Evolutionary conservation across 2,888 invertebrate genomes (phyloP).

Genomic region (Eristalis pertinax): DNA sequence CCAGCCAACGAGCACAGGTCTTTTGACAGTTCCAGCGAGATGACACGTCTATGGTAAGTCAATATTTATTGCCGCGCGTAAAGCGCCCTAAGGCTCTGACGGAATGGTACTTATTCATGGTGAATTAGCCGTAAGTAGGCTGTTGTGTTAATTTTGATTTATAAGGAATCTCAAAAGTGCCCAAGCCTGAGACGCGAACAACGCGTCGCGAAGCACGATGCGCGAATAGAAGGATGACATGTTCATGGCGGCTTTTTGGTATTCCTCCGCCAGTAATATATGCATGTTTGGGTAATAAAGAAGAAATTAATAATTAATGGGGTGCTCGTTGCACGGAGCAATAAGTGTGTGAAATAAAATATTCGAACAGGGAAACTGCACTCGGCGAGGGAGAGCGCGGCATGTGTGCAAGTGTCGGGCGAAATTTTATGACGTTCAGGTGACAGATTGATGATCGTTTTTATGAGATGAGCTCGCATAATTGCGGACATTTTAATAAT

Average conservation of each 20-base stretch:
- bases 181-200: not conserved
- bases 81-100: constrained; percentile 3
- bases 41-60: constrained; percentile 42
- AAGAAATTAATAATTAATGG: not conserved
- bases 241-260: not conserved
- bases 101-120: constrained; percentile 13
- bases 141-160: constrained; percentile 43
- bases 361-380: not conserved
- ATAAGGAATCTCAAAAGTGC: not conserved
- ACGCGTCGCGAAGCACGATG: not conserved
- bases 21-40: constrained; percentile 58
- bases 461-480: not conserved
- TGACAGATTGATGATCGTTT: not conserved
- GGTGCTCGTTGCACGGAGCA: not conserved
- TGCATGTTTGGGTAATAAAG: constrained; percentile 1
- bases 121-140: constrained; percentile 55
- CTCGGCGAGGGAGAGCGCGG: not conserved
- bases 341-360: not conserved
- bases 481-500: not conserved
- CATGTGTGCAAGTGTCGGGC: not conserved
- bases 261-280: not conserved
- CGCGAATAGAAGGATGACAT: not conserved
- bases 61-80: constrained; percentile 44
- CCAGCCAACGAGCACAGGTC: constrained; percentile 43
- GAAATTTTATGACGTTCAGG: not conserved